Evolutionary conservation across 2,888 invertebrate genomes (phyloP).

Genomic region (Anoplius nigerrimus): DNA sequence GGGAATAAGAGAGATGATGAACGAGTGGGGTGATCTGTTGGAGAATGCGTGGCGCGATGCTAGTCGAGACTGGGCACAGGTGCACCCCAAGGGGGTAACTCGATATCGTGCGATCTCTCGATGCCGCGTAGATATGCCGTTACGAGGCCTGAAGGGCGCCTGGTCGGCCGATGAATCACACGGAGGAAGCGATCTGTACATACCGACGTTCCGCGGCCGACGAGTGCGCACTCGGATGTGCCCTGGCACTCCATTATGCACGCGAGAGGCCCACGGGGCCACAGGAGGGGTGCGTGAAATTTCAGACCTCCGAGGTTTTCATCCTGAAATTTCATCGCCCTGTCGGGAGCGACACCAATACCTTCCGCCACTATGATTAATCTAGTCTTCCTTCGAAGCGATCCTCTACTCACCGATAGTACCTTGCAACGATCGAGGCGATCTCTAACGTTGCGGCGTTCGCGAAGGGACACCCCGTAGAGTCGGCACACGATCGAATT

Average conservation of each 20-base stretch:
- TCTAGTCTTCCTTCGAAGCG: too few relatives aligned
- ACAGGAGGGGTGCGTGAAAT: too few relatives aligned
- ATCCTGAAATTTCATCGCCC: too few relatives aligned
- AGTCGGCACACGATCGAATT: constrained; percentile 36
- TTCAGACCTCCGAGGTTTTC: too few relatives aligned
- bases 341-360: too few relatives aligned
- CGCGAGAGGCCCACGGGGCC: too few relatives aligned
- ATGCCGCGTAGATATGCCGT: constrained; percentile 40
- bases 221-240: constrained; percentile 26
- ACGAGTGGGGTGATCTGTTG: constrained; percentile 34
- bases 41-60: constrained; percentile 53
- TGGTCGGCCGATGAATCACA: constrained; percentile 50
- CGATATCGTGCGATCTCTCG: constrained; percentile 63
- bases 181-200: constrained; percentile 51
- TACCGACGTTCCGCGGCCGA: constrained; percentile 27
- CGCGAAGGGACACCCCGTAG: not conserved
- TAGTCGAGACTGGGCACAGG: constrained; percentile 50
- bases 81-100: constrained; percentile 54
- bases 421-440: too few relatives aligned
- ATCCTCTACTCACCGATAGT: too few relatives aligned
- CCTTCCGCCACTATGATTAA: too few relatives aligned
- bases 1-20: constrained; percentile 8
- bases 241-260: constrained; percentile 8
- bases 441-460: too few relatives aligned
- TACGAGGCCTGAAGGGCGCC: constrained; percentile 41